phyloP scores from a whole-genome alignment of 1,140 invertebrate species.

The Lordiphosa collinella region DNA sequence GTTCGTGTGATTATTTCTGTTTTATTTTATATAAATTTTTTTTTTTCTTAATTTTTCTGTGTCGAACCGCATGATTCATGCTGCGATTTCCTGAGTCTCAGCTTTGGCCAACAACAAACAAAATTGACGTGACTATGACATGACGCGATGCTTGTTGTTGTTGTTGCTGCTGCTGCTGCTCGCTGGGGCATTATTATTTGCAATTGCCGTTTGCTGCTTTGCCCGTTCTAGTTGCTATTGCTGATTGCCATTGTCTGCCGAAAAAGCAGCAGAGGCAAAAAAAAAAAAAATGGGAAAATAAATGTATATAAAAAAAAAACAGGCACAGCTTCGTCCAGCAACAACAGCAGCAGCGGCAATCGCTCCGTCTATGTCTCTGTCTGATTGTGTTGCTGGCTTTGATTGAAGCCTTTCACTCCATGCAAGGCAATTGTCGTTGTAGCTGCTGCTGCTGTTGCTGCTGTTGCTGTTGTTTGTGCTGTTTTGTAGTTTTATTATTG shows the following conservation, averaged over 20 bases:
- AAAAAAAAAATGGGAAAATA: constrained; percentile 48
- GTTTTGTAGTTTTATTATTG: constrained; percentile 74
- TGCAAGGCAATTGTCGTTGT: constrained; percentile 75
- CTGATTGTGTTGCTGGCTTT: constrained; percentile 74
- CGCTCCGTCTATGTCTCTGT: constrained; percentile 67
- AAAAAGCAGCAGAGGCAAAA: constrained; percentile 56
- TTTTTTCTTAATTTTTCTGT: constrained; percentile 19
- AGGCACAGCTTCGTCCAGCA: constrained; percentile 64
- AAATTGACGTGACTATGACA: constrained; percentile 77
- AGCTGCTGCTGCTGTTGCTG: constrained; percentile 26
- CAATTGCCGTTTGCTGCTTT: constrained; percentile 67
- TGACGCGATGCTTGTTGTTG: constrained; percentile 50
- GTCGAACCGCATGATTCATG: constrained; percentile 68
- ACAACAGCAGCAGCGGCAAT: constrained; percentile 45
- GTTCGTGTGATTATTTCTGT: constrained; percentile 64
- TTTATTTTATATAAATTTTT: constrained; percentile 23
- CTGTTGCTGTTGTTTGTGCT: constrained; percentile 49
- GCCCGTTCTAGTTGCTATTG: constrained; percentile 74
- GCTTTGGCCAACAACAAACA: constrained; percentile 59
- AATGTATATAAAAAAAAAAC: constrained; percentile 51
- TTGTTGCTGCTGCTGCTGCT: constrained; percentile 30
- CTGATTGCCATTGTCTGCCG: constrained; percentile 77
- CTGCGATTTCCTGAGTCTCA: constrained; percentile 63
- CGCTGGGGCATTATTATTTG: constrained; percentile 75
- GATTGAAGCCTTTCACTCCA: constrained; percentile 79